phyloP scores from a whole-genome alignment of 2,888 invertebrate genomes.

The Agrilus biguttatus region DNA sequence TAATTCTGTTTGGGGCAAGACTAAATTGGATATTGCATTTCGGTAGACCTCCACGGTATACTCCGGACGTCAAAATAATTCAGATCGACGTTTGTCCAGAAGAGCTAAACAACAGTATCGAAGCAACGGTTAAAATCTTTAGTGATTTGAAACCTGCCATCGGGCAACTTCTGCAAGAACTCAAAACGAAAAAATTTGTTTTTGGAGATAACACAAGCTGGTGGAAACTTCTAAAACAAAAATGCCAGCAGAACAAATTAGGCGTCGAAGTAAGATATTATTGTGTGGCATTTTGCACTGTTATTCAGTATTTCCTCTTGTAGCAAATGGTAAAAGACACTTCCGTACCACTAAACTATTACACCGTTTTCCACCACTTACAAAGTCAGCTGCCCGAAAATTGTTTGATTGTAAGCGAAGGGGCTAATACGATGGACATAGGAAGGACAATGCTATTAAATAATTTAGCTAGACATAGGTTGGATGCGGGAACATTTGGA shows the following conservation, averaged over 20 bases:
- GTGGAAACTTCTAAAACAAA: conserved; percentile 61
- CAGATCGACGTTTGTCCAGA: conserved; percentile 84
- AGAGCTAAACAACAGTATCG: conserved; percentile 83
- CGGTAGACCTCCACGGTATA: conserved; percentile 75
- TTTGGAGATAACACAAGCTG: conserved; percentile 46
- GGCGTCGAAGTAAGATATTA: conserved; percentile 45
- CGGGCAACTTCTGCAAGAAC: conserved; percentile 42
- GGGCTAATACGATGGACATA: conserved; percentile 98
- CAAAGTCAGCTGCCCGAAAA: conserved; percentile 64
- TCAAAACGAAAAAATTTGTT: conserved; percentile 43
- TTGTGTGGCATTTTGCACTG: conserved; percentile 1
- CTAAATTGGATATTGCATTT: conserved; percentile 98
- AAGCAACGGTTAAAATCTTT: conserved; percentile 64
- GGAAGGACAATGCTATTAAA: conserved; percentile 82
- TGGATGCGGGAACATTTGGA: conserved; percentile 94
- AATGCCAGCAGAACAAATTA: conserved; percentile 57
- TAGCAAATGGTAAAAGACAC: conserved; percentile 55
- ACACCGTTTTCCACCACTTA: conserved; percentile 77
- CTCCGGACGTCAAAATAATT: conserved; percentile 70
- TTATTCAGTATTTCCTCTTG: conserved; percentile 9
- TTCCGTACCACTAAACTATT: conserved; percentile 79
- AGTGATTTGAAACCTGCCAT: conserved; percentile 70
- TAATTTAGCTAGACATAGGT: conserved; percentile 65
- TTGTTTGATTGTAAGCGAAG: conserved; percentile 88
- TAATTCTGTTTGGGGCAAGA: conserved; percentile 78